Evolutionary conservation across 2,888 invertebrate species (phyloP), one percentile per base, ranked within the genome.

Genomic region (Elgonia sp.): DNA sequence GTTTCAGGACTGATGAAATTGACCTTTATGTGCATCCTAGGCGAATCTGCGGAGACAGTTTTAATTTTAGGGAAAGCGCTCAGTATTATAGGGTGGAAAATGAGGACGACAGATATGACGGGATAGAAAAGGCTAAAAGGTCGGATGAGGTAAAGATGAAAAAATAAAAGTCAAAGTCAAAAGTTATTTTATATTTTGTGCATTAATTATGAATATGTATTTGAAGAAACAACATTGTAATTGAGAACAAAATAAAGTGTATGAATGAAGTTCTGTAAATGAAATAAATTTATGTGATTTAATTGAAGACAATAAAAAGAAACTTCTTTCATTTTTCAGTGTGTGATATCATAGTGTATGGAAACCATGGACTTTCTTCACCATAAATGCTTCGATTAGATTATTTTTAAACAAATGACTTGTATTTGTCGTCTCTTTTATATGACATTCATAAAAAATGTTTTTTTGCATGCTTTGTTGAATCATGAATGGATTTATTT

Each of bases 31-130:
- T 82, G 18, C 86, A 83, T 29, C 82, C 63, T 0, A 77, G 82
- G 21, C 77, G 75, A 65, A 72, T 86, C 40, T 86, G 86, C 42
- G 86, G 86, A n/a, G 86, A 86, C 57, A 86, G 86, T 72, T 86
- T 82, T 77, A 63, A 86, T 86, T 86, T 86, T 21, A 76, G 82
- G 10, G 79, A 86, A 62, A 60, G 86, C 55, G 65, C 70, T 5
- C 57, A 75, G 9, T 81, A 81, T 76, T 81, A 81, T n/a, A 69
- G 76, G 20, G 65, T 86, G n/a, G 76, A 86, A 42, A 86, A 70
- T 40, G 81, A 86, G 14, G 65, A 81, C 57, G 75, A 86, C 5
- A 55, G 62, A 20, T 84, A 63, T 10, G 70, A 65, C 14, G 62
- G 75, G 10, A 20, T 53, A 5, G 86, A 86, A 10, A 86, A 63